Evolutionary conservation across 2,888 invertebrate genomes (phyloP), one percentile per base, ranked within the genome.

Genomic region (Trachelus stipa): DNA sequence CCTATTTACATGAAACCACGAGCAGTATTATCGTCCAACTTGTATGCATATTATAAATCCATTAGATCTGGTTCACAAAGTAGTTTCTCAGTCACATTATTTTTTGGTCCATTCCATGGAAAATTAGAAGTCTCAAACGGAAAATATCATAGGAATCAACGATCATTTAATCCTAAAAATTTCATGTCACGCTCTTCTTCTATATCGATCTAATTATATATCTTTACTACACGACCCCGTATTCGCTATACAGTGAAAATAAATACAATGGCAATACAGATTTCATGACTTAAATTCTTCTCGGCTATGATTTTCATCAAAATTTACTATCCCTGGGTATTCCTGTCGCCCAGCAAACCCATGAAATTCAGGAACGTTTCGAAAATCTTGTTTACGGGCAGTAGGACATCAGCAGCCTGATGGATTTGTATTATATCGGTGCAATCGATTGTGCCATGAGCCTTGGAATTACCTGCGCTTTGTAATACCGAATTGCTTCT

Each of bases 381-480:
- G 33, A 75, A 37, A 56, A 75, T 74, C 76, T 76, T 68, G 75
- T 81, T 81, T 82, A 80, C 80, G 81, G 82, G 78, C 80, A 80
- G 74, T 79, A 78, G 79, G 78, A 80, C 79, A 77, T 76, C 34
- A 71, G 56, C 23, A 56, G 73, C 76, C 77, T 69, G 78, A 80
- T 81, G 80, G 77, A 40, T 40, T 82, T 81, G 80, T 79, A 84
- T 81, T 83, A 78, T 77, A 81, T 79, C 80, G 76, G 56, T 69
- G 73, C 76, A 79, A 83, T 83, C 83, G 81, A 82, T 83, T 75
- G 79, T 73, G 83, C 73, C 81, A 81, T 82, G 82, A 83, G 82
- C 82, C 6, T 56, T 15, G 23, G 56, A 81, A 69, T 34, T 31
- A 77, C 76, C 56, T 68, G 73, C 15, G 68, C 31, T 37, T 30